phyloP scores from a whole-genome alignment of 1,140 invertebrate species.

The Patella vulgata region DNA sequence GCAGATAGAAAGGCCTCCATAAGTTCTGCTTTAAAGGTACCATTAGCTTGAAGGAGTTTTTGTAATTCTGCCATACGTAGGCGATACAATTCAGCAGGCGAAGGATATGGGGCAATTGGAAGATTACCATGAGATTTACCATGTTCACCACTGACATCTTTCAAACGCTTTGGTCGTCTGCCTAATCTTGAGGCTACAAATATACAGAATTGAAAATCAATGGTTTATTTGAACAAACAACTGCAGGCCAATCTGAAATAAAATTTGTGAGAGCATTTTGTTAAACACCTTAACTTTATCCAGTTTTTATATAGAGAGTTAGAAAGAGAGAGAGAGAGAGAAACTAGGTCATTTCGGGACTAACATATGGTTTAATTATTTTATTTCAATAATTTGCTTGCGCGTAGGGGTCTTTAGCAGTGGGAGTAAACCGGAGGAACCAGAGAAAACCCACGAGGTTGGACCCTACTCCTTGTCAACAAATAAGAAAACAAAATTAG shows the following conservation, averaged over 20 bases:
- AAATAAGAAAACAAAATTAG: too few species aligned
- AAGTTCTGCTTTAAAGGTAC: constrained; percentile 56
- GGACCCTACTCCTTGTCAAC: too few species aligned
- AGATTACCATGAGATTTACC: constrained; percentile 42
- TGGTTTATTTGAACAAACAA: too few species aligned
- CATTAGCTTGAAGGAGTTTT: constrained; percentile 55
- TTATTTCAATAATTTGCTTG: too few species aligned
- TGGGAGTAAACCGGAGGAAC: too few species aligned
- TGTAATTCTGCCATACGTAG: constrained; percentile 62
- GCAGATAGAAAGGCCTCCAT: constrained; percentile 59
- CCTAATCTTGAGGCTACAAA: constrained; percentile 64
- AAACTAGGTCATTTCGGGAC: not conserved
- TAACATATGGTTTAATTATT: too few species aligned
- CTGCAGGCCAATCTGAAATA: too few species aligned
- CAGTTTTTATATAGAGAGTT: constrained; percentile 13
- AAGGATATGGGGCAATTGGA: constrained; percentile 60
- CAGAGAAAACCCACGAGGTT: too few species aligned
- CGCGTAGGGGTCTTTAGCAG: too few species aligned
- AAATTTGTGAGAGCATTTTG: too few species aligned
- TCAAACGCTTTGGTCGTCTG: constrained; percentile 64
- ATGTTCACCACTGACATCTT: constrained; percentile 52
- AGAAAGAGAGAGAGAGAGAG: constrained; percentile 9
- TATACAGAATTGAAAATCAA: too few species aligned
- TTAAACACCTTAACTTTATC: too few species aligned
- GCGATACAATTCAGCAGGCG: constrained; percentile 45